phyloP scores from a whole-genome alignment of 2,113 vertebrate species.

The Oncorhynchus nerka region DNA sequence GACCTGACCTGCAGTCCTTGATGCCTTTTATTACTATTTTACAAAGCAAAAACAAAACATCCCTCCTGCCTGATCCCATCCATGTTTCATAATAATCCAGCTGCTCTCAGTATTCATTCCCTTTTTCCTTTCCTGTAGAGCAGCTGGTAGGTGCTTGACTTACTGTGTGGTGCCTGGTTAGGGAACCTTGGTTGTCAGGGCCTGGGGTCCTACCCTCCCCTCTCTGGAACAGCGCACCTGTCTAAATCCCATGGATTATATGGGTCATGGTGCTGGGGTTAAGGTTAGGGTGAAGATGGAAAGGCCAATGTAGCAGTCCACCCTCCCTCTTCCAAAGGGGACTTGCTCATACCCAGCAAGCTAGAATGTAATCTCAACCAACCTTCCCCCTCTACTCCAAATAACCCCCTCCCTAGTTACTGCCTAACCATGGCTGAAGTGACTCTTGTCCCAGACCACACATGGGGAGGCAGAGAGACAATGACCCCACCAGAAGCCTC shows the following conservation, averaged over 20 bases:
- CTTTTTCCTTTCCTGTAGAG: not conserved
- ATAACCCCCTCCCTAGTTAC: not conserved
- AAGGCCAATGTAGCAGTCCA: not conserved
- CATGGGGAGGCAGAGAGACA: not conserved
- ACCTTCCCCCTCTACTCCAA: not conserved
- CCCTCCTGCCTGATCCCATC: not conserved
- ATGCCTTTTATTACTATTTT: conserved; percentile 41
- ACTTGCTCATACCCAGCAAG: conserved; percentile 19
- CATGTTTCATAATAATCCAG: not conserved
- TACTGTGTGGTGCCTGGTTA: not conserved
- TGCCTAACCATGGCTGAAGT: not conserved
- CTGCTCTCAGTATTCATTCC: not conserved
- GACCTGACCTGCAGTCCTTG: conserved; percentile 76
- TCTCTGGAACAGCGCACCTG: not conserved
- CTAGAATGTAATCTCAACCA: conserved; percentile 29
- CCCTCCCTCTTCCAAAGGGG: not conserved
- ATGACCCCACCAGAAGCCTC: not conserved
- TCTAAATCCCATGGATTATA: too few species aligned
- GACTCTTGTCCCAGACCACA: not conserved
- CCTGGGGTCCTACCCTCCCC: not conserved
- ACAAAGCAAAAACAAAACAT: conserved; percentile 36
- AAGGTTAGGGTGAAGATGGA: too few species aligned
- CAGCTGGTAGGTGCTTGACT: not conserved
- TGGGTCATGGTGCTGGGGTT: too few species aligned
- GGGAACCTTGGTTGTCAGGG: not conserved